Base-by-base conservation (phyloP, 2,888 invertebrate species). In the Glomeris marginata region DNA sequence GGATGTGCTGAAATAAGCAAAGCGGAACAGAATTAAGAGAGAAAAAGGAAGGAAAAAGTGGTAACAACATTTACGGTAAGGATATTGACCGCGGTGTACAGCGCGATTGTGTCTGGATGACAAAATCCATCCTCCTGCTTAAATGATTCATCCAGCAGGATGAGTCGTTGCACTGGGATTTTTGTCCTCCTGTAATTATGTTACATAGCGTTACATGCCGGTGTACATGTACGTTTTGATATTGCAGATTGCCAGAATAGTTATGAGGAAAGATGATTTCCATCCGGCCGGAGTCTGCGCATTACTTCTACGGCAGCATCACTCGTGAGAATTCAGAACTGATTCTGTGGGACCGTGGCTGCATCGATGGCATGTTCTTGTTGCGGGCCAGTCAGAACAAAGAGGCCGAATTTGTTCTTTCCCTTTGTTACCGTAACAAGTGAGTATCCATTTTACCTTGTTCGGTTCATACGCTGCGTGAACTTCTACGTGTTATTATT, bases 311-410 rank as follows among this genome's bases (percentile, higher is more conserved):
- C 45, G 59, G 59, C 18, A 51, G 51, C 34, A 59, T 61, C 37
- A 56, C 58, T 2, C 49, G 60, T 8, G 60, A 61, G 47, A 58
- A 58, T 20, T 57, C 60, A 2, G 60, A 61, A 51, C 58, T 57
- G 54, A 56, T 61, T 21, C 51, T 61, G 16, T 57, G 57, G 55
- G 58, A 60, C 42, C 55, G 58, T 22, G 60, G 59, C 10, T 60
- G 59, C 49, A 28, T 51, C 10, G 60, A 61, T 54, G 60, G 60
- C 44, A 55, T 60, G 56, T 61, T 58, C 48, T 49, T 61, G 20
- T 47, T 61, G 18, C 44, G 60, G 28, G 52, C 58, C 47, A 58
- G 58, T 16, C 41, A 36, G 10, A 47, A 16, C 21, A 33, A 35
- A 16, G 59, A 56, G 43, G 53, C 55, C 2, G 59, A 60, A 40